Evolutionary conservation across 2,113 vertebrate genomes (phyloP).

Genomic region (Romanogobio albipinnatus): DNA sequence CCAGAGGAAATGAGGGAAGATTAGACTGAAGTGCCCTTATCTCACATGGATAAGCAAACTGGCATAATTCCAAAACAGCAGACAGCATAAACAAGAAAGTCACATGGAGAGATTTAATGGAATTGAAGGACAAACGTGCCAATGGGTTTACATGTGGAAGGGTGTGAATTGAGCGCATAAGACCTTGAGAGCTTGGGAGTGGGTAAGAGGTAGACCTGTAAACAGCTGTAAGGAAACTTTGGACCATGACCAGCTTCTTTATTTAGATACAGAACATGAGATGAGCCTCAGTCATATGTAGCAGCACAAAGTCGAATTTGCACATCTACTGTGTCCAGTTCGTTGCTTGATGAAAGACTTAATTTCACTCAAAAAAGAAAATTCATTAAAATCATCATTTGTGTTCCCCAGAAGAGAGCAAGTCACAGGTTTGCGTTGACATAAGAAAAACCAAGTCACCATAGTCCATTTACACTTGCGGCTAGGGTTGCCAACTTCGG

Average conservation of each 20-base stretch:
- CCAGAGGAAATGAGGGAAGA: constrained; percentile 45
- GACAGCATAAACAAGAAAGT: neutral
- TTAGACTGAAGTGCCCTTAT: neutral
- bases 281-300: neutral
- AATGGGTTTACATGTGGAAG: neutral
- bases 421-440: neutral
- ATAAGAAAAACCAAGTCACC: neutral
- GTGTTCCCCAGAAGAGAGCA: neutral
- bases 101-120: neutral
- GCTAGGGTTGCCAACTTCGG: no score
- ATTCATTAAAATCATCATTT: neutral
- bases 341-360: neutral
- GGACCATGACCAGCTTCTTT: neutral
- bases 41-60: neutral
- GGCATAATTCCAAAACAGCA: neutral
- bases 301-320: neutral
- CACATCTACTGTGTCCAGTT: neutral
- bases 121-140: neutral
- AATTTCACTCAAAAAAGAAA: no score
- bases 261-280: constrained; percentile 23
- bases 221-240: constrained; percentile 25
- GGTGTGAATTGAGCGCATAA: neutral
- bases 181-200: neutral
- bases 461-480: neutral
- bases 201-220: constrained; percentile 6